These are phyloP conservation scores for Pollenia labialis DNA, from an alignment of 2,888 invertebrate genomes.

Conservation along the genomic window DNA sequence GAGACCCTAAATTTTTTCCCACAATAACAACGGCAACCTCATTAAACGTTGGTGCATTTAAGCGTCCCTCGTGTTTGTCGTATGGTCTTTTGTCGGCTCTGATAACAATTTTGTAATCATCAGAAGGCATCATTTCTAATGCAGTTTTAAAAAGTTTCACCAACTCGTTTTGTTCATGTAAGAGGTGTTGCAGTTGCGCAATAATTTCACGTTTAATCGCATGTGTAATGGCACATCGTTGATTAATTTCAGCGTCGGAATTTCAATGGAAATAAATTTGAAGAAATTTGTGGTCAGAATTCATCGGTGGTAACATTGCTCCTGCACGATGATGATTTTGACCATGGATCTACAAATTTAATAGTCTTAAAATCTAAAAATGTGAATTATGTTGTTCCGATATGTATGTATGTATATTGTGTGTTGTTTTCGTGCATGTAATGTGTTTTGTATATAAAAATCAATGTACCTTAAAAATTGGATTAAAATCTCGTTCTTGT, in stretches of 20 bases:
- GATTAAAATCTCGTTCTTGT: too few relatives aligned
- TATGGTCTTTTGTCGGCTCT: constrained; percentile 60
- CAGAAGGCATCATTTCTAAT: constrained; percentile 45
- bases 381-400: too few relatives aligned
- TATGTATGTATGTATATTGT: too few relatives aligned
- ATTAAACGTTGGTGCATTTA: background rate
- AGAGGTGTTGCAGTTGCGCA: constrained; percentile 30
- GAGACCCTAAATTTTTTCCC: constrained; percentile 5
- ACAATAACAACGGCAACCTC: constrained; percentile 49
- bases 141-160: constrained; percentile 59
- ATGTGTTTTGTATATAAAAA: too few relatives aligned
- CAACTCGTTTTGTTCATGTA: constrained; percentile 51
- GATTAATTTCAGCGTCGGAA: constrained; percentile 42
- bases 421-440: too few relatives aligned
- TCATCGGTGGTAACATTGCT: constrained; percentile 65
- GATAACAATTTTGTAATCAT: constrained; percentile 53
- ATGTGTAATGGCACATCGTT: constrained; percentile 21
- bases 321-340: constrained; percentile 67
- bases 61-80: constrained; percentile 41
- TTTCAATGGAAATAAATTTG: constrained; percentile 36
- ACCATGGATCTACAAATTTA: constrained; percentile 64
- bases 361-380: constrained; percentile 22
- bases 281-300: too few relatives aligned
- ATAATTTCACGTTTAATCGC: constrained; percentile 28
- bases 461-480: too few relatives aligned